Evolutionary conservation across 2,888 invertebrate genomes (phyloP), one percentile per base, ranked within the genome.

Genomic region (Orchestes rusci): DNA sequence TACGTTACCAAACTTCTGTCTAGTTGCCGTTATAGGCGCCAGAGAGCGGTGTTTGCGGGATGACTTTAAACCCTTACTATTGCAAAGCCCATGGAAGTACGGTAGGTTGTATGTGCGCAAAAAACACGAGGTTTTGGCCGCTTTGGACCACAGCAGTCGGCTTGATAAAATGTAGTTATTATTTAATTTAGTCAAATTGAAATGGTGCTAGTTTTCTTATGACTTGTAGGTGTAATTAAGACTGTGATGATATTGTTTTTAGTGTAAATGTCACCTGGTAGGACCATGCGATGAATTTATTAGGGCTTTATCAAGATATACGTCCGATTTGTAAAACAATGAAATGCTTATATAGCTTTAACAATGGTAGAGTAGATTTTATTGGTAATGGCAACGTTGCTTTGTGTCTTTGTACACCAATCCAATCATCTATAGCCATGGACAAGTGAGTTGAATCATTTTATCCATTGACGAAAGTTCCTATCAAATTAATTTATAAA

Each of bases 71-170:
- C 92, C 94, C 0, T 72, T 97, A 15, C 87, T 90, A 58, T 72
- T 97, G 41, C 94, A 95, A 66, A 92, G 92, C 67, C 95, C 95
- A 0, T 96, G 96, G 96, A 82, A 89, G 52, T 90, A 89, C 63
- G 96, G 96, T 1, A 76, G 92, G 45, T 71, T 97, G 49, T 95
- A 91, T 68, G 94, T 97, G 2, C 73, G 95, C 38, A 84, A 89
- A 64, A 92, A 91, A 65, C 89, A 90, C 59, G 91, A 91, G 60
- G 82, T 90, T 3, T 70, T 91, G 33, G 91, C 91, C 18, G 91
- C 91, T 12, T 73, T 91, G 20, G 88, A 90, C 63, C 89, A 90
- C 69, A 88, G 88, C 58, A 86, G 87, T 61, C 83, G 86, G 57
- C 87, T 50, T n/a, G 50, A 50, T n/a, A n/a, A n/a, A n/a, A n/a